Evolutionary conservation across 2,888 invertebrate genomes (phyloP).

Genomic region (Ecdyonurus torrentis): DNA sequence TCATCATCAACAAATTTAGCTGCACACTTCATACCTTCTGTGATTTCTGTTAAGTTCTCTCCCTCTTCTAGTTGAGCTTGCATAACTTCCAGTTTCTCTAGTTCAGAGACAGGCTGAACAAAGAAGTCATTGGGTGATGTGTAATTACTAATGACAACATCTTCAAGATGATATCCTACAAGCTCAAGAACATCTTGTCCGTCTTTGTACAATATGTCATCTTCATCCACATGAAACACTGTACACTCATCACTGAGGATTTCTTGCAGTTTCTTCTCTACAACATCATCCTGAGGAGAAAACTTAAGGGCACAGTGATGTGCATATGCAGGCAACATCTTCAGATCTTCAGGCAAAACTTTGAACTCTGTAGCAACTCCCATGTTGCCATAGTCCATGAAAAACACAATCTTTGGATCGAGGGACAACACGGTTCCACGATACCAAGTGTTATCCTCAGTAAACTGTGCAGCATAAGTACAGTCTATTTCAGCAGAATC

Average conservation of each 20-base stretch:
- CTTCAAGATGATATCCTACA: not conserved
- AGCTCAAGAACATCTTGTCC: not conserved
- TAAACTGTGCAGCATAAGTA: not conserved
- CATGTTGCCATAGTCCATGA: not conserved
- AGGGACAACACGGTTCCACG: not conserved
- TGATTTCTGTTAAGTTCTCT: not conserved
- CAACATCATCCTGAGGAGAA: not conserved
- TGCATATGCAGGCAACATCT: not conserved
- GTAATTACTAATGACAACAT: not conserved
- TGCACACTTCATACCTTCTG: not conserved
- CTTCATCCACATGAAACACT: not conserved
- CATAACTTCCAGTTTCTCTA: not conserved
- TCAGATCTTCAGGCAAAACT: not conserved
- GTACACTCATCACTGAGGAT: not conserved
- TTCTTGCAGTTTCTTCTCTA: not conserved
- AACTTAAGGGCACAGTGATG: not conserved
- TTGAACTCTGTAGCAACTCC: not conserved
- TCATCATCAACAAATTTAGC: not conserved
- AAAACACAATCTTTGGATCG: not conserved
- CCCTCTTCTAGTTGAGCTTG: not conserved
- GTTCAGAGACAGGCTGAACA: not conserved
- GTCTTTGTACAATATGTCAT: not conserved
- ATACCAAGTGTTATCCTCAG: not conserved
- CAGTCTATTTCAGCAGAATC: not conserved
- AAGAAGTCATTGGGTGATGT: not conserved